phyloP scores from a whole-genome alignment of 2,888 invertebrate species.

The Strigamia transsilvanica region DNA sequence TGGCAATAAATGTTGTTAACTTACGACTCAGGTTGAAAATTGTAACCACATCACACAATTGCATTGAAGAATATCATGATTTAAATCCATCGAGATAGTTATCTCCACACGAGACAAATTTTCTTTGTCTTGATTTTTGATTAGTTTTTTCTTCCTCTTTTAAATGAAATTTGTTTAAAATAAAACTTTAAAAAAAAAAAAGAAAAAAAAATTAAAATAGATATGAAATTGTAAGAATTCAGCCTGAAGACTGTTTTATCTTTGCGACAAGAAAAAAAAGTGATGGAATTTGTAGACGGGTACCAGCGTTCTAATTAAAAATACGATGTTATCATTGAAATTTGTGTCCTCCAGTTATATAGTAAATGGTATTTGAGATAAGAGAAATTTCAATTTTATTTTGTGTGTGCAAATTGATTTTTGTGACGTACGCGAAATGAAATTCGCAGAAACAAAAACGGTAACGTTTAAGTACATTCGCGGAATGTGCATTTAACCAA shows the following conservation, averaged over 20 bases:
- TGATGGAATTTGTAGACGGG: conserved; percentile 24
- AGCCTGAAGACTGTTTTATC: conserved; percentile 8
- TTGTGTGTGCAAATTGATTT: background rate
- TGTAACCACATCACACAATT: no score
- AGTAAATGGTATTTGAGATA: conserved; percentile 2
- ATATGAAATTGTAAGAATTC: background rate
- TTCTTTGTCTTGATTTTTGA: no score
- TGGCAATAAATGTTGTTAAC: no score
- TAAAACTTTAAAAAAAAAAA: no score
- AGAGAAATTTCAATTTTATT: conserved; percentile 8
- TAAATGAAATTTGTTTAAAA: no score
- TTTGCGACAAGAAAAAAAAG: background rate
- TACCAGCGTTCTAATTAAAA: conserved; percentile 5
- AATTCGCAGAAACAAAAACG: background rate
- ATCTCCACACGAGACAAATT: no score
- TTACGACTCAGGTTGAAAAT: no score
- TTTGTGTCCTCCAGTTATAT: background rate
- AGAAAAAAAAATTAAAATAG: background rate
- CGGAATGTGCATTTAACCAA: background rate
- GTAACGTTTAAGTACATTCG: background rate
- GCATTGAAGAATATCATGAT: no score
- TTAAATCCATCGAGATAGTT: no score
- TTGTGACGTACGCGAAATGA: background rate
- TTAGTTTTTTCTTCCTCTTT: no score
- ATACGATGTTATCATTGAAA: conserved; percentile 18